Evolutionary conservation across 2,113 vertebrate genomes (phyloP), one percentile per base, ranked within the genome.

Genomic region (Ardeotis arabs): DNA sequence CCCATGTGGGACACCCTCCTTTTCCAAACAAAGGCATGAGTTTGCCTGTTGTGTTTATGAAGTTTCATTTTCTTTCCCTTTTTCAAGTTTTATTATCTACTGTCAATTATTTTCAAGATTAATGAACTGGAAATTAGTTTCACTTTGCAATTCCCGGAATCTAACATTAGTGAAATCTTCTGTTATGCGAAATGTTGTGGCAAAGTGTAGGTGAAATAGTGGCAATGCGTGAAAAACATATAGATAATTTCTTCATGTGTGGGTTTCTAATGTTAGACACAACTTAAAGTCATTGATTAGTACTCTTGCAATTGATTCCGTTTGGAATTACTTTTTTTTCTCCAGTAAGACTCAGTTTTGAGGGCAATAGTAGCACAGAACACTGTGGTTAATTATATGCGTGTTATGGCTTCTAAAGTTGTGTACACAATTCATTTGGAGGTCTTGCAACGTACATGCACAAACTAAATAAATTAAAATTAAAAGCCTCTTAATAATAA

Each of bases 381-480:
- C 62, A 62, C 50, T 79, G 35, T 17, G 16, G 14, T 87, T 97
- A 94, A 92, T 80, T 93, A 21, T 44, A 44, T 89, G 59, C 35
- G 44, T 52, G 80, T 92, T 72, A 63, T 33, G 12, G 35, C 55
- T 82, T 85, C 74, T 93, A 47, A 89, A 90, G 77, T 17, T 93
- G 67, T 80, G 82, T 84, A 63, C 31, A 27, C 2, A 1, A 58
- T 79, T 89, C 31, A 78, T 81, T 70, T 91, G 68, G 53, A 90
- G 85, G 69, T 74, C 56, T 93, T 91, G 67, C 64, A 81, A 33
- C 66, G 35, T 68, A 50, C 3, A 37, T 88, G 28, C 73, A 70
- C 28, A 81, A 95, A 39, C 37, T 72, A 91, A 94, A 95, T 90
- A 92, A 66, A 96, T 88, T 92, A 76, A 83, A 94, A 89, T 79